Evolutionary conservation across 2,888 invertebrate genomes (phyloP).

Genomic region (Erebia aethiops): DNA sequence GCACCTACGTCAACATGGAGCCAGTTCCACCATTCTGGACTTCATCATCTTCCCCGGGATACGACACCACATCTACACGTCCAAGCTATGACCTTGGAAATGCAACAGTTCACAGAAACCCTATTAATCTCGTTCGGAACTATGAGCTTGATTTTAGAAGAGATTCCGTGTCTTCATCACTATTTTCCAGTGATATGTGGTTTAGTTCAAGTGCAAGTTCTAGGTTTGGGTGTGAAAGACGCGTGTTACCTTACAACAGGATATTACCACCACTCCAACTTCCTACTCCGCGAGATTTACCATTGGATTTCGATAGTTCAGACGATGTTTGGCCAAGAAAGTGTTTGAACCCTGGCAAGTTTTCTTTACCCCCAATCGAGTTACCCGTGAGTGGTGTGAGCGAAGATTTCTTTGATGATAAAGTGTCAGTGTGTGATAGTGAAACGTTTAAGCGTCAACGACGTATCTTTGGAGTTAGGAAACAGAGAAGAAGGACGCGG

Average conservation of each 20-base stretch:
- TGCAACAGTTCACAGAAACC: conserved; percentile 52
- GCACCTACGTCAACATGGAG: conserved; percentile 62
- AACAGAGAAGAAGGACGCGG: conserved; percentile 41
- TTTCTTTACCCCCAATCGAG: conserved; percentile 53
- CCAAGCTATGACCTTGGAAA: conserved; percentile 52
- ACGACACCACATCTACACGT: conserved; percentile 46
- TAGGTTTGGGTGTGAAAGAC: conserved; percentile 47
- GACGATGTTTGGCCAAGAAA: conserved; percentile 62
- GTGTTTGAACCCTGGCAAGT: conserved; percentile 45
- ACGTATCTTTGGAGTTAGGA: conserved; percentile 40
- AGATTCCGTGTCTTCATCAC: conserved; percentile 58
- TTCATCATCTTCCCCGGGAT: conserved; percentile 56
- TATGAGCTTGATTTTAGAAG: conserved; percentile 47
- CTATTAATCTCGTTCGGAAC: conserved; percentile 49
- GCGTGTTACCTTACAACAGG: conserved; percentile 56
- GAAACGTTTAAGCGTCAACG: conserved; percentile 37
- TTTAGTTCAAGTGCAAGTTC: conserved; percentile 56
- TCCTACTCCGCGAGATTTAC: conserved; percentile 54
- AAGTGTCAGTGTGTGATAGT: conserved; percentile 41
- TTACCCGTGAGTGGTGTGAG: conserved; percentile 49
- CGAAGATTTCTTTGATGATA: conserved; percentile 37
- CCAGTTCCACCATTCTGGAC: conserved; percentile 54
- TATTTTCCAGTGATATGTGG: conserved; percentile 63
- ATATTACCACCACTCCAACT: conserved; percentile 66
- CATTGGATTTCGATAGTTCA: conserved; percentile 45